Evolutionary conservation across 2,797 vertebrate species (phyloP).

Genomic region (Enteromius afrohamiltoni): DNA sequence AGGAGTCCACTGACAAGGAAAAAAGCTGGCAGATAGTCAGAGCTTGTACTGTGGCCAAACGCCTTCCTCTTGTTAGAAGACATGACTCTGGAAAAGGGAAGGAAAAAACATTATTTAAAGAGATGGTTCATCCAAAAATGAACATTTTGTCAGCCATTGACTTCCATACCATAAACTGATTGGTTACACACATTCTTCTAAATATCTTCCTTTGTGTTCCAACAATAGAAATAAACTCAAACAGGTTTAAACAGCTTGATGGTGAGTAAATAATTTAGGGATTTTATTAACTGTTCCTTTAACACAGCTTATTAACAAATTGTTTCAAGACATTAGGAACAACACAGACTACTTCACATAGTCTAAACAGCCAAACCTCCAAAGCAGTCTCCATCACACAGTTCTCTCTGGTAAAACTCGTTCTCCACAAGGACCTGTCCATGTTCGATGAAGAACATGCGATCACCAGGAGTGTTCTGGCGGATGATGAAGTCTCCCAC

Average conservation of each 20-base stretch:
- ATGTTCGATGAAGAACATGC: conserved; percentile 77
- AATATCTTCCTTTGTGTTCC: not conserved
- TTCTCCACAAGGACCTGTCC: conserved; percentile 72
- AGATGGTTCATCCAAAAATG: not conserved
- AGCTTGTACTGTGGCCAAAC: conserved; percentile 72
- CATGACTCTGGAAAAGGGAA: conserved; percentile 68
- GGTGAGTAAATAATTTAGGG: not conserved
- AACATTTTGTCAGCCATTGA: not conserved
- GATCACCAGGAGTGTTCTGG: conserved; percentile 66
- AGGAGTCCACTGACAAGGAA: conserved; percentile 72
- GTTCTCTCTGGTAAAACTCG: conserved; percentile 67
- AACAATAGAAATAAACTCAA: not conserved
- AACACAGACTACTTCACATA: not conserved
- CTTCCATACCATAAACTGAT: not conserved
- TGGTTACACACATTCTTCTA: not conserved
- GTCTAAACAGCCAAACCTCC: conserved; percentile 62
- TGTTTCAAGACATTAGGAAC: not conserved
- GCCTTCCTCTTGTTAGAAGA: conserved; percentile 74
- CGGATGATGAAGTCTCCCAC: conserved; percentile 68
- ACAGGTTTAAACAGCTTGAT: not conserved
- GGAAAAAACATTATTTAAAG: conserved; percentile 47
- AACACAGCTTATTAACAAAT: not conserved
- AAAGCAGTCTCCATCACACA: conserved; percentile 76
- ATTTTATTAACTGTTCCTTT: not conserved
- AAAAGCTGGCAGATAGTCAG: conserved; percentile 77